Conservation (phyloP, 2,888 invertebrate genomes). For the Altica lythri region DNA sequence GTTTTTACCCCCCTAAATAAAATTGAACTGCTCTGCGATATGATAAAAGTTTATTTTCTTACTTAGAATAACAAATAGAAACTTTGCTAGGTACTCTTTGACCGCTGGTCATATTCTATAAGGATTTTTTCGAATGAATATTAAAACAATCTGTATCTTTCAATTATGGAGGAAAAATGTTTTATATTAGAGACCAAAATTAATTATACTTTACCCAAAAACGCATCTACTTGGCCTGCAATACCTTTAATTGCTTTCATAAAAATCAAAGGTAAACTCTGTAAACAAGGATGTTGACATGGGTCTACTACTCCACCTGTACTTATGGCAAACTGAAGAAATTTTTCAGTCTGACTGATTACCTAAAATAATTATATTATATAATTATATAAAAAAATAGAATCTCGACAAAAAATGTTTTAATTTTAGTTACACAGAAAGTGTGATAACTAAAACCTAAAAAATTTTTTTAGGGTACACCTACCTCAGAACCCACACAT, state of each 20-base stretch:
- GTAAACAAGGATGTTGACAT: constrained; percentile 87
- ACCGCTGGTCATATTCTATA: too few species aligned
- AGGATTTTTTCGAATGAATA: too few species aligned
- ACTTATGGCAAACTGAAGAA: constrained; percentile 77
- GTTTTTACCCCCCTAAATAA: too few species aligned
- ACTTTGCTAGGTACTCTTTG: too few species aligned
- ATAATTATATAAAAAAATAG: constrained; percentile 7
- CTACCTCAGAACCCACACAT: too few species aligned
- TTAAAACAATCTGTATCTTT: background rate
- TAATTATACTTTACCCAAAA: constrained; percentile 72
- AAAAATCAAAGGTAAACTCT: constrained; percentile 85
- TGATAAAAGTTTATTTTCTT: too few species aligned
- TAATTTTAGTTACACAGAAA: too few species aligned
- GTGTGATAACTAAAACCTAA: too few species aligned
- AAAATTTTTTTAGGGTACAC: too few species aligned
- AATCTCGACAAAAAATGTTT: background rate
- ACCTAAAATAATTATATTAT: constrained; percentile 39
- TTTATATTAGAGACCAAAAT: background rate
- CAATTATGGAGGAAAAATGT: background rate
- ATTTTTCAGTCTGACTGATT: constrained; percentile 72
- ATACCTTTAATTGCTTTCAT: constrained; percentile 92
- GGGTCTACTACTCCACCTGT: constrained; percentile 84
- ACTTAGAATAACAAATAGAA: too few species aligned
- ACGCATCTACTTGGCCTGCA: constrained; percentile 92
- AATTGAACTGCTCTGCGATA: too few species aligned